A percentile compares a stretch with the other conserved stretches of the same genome.
Conservation (phyloP, 2,888 invertebrate genomes). For the Scrobipalpa atriplicella region DNA sequence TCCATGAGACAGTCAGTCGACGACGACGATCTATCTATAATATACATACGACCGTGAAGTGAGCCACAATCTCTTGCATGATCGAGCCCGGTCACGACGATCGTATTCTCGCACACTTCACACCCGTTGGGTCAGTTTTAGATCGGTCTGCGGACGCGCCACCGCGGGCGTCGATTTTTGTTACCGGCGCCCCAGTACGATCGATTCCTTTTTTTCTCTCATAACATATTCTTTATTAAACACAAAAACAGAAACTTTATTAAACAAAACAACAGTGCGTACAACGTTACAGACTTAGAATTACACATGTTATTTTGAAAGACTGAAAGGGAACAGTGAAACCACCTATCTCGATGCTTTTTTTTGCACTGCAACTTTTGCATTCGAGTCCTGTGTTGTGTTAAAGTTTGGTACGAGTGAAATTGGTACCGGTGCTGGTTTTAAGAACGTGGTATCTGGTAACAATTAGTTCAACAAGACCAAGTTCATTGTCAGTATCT, state of each 20-base stretch:
- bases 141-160: slow-evolving; percentile 68
- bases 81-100: slow-evolving; percentile 61
- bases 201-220: slow-evolving; percentile 56
- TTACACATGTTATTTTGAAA: slow-evolving; percentile 34
- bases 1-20: slow-evolving; percentile 8
- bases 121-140: slow-evolving; percentile 78
- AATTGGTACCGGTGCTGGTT: slow-evolving; percentile 59
- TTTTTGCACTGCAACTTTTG: slow-evolving; percentile 55
- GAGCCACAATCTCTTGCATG: slow-evolving; percentile 44
- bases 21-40: slow-evolving; percentile 15
- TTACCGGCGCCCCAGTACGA: slow-evolving; percentile 52
- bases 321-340: slow-evolving; percentile 28
- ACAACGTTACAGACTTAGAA: slow-evolving; percentile 8
- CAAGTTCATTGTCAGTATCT: slow-evolving; percentile 65
- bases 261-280: slow-evolving; percentile 18
- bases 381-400: slow-evolving; percentile 50
- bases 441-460: slow-evolving; percentile 47
- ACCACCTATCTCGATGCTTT: slow-evolving; percentile 38
- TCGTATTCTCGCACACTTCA: slow-evolving; percentile 59
- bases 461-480: slow-evolving; percentile 61
- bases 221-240: slow-evolving; percentile 37
- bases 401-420: slow-evolving; percentile 55
- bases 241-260: slow-evolving; percentile 20
- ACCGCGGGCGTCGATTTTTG: slow-evolving; percentile 45
- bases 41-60: slow-evolving; percentile 41